Percentiles rank a stretch among this genome's conserved stretches.
phyloP scores from a whole-genome alignment of 1,140 invertebrate species.

The Chironomus tepperi region DNA sequence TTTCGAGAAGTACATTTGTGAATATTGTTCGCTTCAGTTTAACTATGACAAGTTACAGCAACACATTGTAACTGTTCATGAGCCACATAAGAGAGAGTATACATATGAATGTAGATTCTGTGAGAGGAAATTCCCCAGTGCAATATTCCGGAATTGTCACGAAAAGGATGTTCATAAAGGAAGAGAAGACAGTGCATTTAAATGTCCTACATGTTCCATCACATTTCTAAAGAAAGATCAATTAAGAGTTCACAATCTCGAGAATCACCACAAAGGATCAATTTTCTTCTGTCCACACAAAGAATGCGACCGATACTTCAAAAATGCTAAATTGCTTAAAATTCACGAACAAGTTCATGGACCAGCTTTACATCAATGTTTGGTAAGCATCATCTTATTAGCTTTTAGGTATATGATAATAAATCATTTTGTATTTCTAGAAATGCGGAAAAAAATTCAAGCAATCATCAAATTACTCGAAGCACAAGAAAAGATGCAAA shows the following conservation, averaged over 20 bases:
- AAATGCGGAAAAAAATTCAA: not conserved
- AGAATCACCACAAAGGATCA: not conserved
- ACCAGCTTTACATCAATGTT: not conserved
- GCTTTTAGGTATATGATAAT: not conserved
- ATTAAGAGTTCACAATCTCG: not conserved
- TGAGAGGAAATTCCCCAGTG: not conserved
- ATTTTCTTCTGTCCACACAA: not conserved
- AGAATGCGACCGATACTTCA: not conserved
- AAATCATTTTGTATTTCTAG: not conserved
- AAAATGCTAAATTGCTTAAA: not conserved
- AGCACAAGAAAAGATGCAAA: conserved; percentile 18
- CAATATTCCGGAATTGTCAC: not conserved
- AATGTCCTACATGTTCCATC: not conserved
- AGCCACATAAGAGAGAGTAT: not conserved
- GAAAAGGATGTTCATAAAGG: not conserved
- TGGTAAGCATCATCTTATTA: not conserved
- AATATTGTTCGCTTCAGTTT: not conserved
- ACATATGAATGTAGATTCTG: not conserved
- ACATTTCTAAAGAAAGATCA: not conserved
- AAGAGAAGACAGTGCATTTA: not conserved
- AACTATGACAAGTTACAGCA: not conserved
- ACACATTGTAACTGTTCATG: not conserved
- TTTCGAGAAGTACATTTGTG: not conserved
- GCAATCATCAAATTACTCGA: not conserved
- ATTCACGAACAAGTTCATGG: not conserved